Conservation (phyloP, 2,888 invertebrate species). For the Drosophila formosana region DNA sequence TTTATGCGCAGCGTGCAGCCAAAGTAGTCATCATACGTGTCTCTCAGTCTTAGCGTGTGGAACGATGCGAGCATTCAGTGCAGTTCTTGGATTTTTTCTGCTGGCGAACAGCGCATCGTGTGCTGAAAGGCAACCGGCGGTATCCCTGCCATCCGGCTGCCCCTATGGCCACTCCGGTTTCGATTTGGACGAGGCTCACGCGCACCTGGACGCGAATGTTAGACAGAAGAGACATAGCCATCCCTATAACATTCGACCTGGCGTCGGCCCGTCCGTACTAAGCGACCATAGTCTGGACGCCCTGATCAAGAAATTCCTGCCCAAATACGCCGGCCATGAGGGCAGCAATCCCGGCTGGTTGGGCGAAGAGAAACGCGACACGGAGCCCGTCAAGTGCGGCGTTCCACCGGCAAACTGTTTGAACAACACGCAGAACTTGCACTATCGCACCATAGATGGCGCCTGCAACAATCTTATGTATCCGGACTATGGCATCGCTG, state of each 20-base stretch:
- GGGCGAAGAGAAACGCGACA: constrained; percentile 5
- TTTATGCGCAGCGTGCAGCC: constrained; percentile 50
- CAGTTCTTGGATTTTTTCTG: constrained; percentile 32
- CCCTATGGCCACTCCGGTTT: constrained; percentile 41
- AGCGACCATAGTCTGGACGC: constrained; percentile 52
- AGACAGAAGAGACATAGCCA: constrained; percentile 36
- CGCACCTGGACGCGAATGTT: not conserved
- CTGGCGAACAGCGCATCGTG: constrained; percentile 11
- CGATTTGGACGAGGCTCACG: constrained; percentile 1
- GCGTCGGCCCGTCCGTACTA: not conserved
- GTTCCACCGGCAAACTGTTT: constrained; percentile 69
- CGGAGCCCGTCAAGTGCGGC: constrained; percentile 59
- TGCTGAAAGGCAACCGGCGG: constrained; percentile 4
- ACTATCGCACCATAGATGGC: constrained; percentile 78
- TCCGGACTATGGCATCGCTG: constrained; percentile 68
- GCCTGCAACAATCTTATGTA: constrained; percentile 78
- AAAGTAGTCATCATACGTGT: constrained; percentile 41
- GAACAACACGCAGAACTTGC: constrained; percentile 65
- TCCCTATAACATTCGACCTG: constrained; percentile 35
- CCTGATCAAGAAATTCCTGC: constrained; percentile 49
- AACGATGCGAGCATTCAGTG: constrained; percentile 45
- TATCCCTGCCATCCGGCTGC: constrained; percentile 27
- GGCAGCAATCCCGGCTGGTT: constrained; percentile 34
- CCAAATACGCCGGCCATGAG: constrained; percentile 34
- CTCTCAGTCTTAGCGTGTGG: constrained; percentile 20